phyloP scores from a whole-genome alignment of 2,113 vertebrate species.

The Serinus canaria region DNA sequence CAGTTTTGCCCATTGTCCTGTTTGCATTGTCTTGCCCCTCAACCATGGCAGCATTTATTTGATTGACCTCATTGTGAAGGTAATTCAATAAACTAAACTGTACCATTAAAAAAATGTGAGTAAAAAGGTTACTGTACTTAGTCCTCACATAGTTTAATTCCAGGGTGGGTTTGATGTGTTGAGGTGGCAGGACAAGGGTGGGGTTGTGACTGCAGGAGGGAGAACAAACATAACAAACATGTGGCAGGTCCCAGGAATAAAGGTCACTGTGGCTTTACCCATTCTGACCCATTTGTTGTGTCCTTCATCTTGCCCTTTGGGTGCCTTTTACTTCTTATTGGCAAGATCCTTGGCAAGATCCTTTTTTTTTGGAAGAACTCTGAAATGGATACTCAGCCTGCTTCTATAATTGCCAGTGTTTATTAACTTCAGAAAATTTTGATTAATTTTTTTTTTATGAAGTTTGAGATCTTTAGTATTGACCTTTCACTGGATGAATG shows the following conservation, averaged over 20 bases:
- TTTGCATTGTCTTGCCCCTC: neutral
- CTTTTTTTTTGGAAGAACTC: neutral
- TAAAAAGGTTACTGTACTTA: neutral
- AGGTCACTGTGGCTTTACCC: neutral
- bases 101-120: neutral
- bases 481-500: neutral
- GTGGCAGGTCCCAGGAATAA: neutral
- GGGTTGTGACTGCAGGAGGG: neutral
- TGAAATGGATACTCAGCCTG: neutral
- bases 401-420: neutral
- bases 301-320: neutral
- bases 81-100: neutral
- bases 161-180: neutral
- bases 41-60: neutral
- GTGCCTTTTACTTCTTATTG: neutral
- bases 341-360: neutral
- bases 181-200: neutral
- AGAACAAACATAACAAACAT: neutral
- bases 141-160: neutral
- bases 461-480: neutral
- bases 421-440: neutral
- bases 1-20: neutral
- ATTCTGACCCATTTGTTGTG: neutral
- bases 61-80: neutral
- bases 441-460: neutral